Conservation (phyloP, 2,888 invertebrate genomes). For the Drosophila glabriapex region DNA sequence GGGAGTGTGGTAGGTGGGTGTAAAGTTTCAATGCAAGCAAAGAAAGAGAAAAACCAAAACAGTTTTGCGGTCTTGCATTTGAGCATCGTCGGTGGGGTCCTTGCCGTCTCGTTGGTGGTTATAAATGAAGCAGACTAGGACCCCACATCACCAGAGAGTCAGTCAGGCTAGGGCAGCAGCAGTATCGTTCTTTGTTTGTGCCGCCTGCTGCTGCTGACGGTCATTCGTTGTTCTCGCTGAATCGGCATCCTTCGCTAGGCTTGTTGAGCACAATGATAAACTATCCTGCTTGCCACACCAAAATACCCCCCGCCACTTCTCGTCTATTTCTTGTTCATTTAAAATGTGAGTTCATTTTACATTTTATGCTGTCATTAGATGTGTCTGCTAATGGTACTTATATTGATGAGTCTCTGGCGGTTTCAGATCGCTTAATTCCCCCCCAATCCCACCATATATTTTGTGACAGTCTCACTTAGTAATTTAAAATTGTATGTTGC, state of each 20-base stretch:
- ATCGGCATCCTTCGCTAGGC: conserved; percentile 62
- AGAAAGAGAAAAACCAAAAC: conserved; percentile 67
- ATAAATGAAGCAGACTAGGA: conserved; percentile 58
- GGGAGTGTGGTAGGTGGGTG: conserved; percentile 22
- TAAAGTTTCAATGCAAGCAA: conserved; percentile 55
- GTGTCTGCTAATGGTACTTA: conserved; percentile 45
- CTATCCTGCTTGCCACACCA: conserved; percentile 40
- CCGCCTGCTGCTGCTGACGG: conserved; percentile 32
- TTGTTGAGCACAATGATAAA: conserved; percentile 71
- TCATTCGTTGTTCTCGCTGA: conserved; percentile 59
- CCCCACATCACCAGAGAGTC: conserved; percentile 18
- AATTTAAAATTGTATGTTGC: conserved; percentile 31
- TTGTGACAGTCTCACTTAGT: conserved; percentile 15
- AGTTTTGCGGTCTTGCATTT: conserved; percentile 77
- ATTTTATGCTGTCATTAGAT: conserved; percentile 63
- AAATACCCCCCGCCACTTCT: background rate
- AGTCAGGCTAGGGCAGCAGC: conserved; percentile 12
- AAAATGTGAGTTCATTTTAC: conserved; percentile 51
- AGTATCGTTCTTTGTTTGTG: background rate
- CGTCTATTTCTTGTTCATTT: conserved; percentile 21
- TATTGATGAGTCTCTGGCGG: conserved; percentile 52
- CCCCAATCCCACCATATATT: conserved; percentile 11
- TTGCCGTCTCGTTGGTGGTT: conserved; percentile 66
- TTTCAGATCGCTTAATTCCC: conserved; percentile 41
- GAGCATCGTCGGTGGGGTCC: conserved; percentile 54